Evolutionary conservation across 2,888 invertebrate genomes (phyloP).

Genomic region (Cryptocheilus praepositus): DNA sequence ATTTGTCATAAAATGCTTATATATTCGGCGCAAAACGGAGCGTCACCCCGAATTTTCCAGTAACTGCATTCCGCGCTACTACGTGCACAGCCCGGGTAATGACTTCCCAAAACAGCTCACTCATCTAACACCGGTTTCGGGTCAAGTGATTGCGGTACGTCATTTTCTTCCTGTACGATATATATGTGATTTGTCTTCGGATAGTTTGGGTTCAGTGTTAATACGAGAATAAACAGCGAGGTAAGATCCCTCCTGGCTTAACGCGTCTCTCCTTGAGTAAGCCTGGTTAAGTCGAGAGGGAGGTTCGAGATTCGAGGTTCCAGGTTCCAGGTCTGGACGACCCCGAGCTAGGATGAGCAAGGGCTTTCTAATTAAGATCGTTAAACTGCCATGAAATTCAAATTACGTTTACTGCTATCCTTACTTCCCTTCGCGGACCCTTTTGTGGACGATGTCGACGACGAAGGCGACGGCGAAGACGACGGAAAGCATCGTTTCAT

Average conservation of each 20-base stretch:
- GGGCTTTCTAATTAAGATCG: conserved; percentile 73
- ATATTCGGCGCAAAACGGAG: no score
- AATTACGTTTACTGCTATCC: conserved; percentile 68
- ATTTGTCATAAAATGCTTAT: no score
- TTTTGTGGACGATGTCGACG: conserved; percentile 47
- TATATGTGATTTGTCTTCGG: conserved; percentile 59
- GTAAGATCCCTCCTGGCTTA: conserved; percentile 63
- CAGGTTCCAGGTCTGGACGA: conserved; percentile 49
- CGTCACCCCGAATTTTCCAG: no score
- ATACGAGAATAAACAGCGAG: conserved; percentile 70
- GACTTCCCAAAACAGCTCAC: neutral
- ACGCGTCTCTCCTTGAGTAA: conserved; percentile 63
- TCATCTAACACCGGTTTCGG: neutral
- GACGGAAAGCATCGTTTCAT: conserved; percentile 27
- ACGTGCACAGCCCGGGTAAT: no score
- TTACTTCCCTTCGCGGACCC: conserved; percentile 56
- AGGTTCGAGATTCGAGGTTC: conserved; percentile 58
- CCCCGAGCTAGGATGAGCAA: conserved; percentile 55
- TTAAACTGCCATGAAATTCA: conserved; percentile 74
- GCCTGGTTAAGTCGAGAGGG: conserved; percentile 60
- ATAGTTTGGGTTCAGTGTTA: conserved; percentile 65
- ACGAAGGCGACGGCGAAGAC: neutral
- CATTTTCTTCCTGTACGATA: conserved; percentile 40
- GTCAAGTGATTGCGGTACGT: conserved; percentile 21
- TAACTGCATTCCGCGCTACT: no score